Base-by-base conservation (phyloP, 1,140 invertebrate genomes). In the Cydia pomonella region DNA sequence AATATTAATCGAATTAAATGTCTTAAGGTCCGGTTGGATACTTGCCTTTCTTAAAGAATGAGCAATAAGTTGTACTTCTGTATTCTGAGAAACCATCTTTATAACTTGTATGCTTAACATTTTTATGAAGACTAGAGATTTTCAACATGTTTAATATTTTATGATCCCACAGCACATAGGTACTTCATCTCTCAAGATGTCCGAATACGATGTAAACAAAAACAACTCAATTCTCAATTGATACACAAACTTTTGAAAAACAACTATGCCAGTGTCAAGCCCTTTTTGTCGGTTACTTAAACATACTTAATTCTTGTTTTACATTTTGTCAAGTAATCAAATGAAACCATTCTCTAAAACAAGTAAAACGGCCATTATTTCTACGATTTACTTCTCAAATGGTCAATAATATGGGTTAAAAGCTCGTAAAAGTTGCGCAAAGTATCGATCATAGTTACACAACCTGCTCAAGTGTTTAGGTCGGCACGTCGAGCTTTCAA, bases 391-490 rank as follows among this genome's bases (percentile, higher is more conserved):
- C 4, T 59, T 21, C 53, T 59, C 53, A 59, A 59, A 59, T n/a
- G 53, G 53, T 59, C 53, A 59, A 59, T 59, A 59, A 59, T 59
- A 59, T 59, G 53, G 53, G 18, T n/a, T 59, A 59, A 59, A 59
- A 59, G 21, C 53, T 23, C 53, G 53, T 59, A 59, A 59, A 59
- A 59, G 53, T 59, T 59, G 53, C 53, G 53, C 53, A 59, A 59
- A 59, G 53, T 59, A 59, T 59, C 53, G 53, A 59, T 59, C 53
- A 59, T 59, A 59, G 53, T 59, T 59, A 59, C 53, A 59, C 53
- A 59, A 59, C 53, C 53, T 59, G 53, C 21, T 18, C 53, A 21
- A 7, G 18, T 59, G 53, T 18, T 59, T 53, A 53, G 50, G 50
- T 53, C n/a, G 50, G 50, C 21, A 23, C 53, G 7, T 59, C 9